Base-by-base conservation (phyloP, 2,113 vertebrate genomes). In the Orthonyx spaldingii region DNA sequence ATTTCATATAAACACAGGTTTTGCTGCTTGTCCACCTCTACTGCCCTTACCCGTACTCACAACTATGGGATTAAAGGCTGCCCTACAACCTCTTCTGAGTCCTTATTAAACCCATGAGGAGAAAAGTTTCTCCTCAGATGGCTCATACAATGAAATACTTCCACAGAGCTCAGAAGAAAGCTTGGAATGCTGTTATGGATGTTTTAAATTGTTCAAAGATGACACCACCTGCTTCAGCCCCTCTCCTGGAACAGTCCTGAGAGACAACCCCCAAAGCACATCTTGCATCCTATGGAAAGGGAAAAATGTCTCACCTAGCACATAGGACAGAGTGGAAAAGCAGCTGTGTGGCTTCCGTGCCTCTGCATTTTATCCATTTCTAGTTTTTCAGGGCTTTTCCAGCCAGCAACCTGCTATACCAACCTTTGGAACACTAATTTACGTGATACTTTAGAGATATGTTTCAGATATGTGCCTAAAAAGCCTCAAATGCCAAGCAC, bases 391-490 rank as follows among this genome's bases (percentile, higher is more conserved):
- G 49, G 32, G 57, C 13, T 63, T 42, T 63, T 24, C 41, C 71
- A 69, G 17, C 24, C 87, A 52, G 28, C 44, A 82, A 11, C 7
- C 53, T 63, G 63, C 41, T 11, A 7, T 0, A 11, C 22, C 49
- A 63, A 4, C 35, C 6, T 70, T 28, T 32, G 23, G 56, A 56
- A 37, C 35, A 21, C 10, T 27, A 1, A 69, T 32, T 27, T 19
- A 7, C 8, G 7, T 0, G 3, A 1, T 37, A 7, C 37, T 90
- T 70, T 33, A 56, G 27, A 3, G 8, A 1, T 0, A 0, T 4
- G 20, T 35, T 20, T 63, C 35, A 77, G n/a, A 28, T 32, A 20
- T 6, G 9, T 3, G 6, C 33, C 33, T 70, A 10, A 77, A 64
- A 65, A 32, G 9, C 42, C n/a, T 63, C 76, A 50, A 77, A 57